phyloP scores from a whole-genome alignment of 30 jellyfish, hydroid and myxozoan genomes.

The Cassiopea andromeda region DNA sequence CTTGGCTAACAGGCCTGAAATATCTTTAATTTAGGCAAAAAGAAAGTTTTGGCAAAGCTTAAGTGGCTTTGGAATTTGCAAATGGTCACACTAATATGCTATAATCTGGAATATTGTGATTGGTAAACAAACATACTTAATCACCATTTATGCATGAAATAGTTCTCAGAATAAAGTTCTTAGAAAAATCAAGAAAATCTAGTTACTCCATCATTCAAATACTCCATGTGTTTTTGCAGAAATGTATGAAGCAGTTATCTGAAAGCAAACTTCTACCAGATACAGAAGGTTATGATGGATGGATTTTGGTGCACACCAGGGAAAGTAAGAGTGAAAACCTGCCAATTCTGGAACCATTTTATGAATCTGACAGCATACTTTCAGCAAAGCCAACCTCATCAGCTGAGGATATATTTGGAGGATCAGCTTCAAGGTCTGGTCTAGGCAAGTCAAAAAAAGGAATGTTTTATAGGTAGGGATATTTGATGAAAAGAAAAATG shows the following conservation, averaged over 20 bases:
- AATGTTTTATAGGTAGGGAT: conserved; percentile 48
- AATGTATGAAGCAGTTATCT: conserved; percentile 60
- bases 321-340: conserved; percentile 12
- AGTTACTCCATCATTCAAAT: no score
- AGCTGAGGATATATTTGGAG: conserved; percentile 74
- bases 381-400: conserved; percentile 60
- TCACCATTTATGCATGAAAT: no score
- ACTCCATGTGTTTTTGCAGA: neutral
- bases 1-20: no score
- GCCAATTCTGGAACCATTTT: conserved; percentile 57
- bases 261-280: conserved; percentile 22
- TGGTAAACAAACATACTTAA: no score
- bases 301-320: conserved; percentile 38
- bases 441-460: conserved; percentile 59
- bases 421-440: conserved; percentile 58
- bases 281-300: conserved; percentile 48
- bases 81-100: no score
- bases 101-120: no score
- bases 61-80: no score
- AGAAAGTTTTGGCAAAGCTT: no score
- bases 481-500: neutral
- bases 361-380: conserved; percentile 43
- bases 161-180: no score
- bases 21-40: no score
- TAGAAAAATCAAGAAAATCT: no score